phyloP scores from a whole-genome alignment of 2,797 vertebrate species.

The Spheniscus humboldti region DNA sequence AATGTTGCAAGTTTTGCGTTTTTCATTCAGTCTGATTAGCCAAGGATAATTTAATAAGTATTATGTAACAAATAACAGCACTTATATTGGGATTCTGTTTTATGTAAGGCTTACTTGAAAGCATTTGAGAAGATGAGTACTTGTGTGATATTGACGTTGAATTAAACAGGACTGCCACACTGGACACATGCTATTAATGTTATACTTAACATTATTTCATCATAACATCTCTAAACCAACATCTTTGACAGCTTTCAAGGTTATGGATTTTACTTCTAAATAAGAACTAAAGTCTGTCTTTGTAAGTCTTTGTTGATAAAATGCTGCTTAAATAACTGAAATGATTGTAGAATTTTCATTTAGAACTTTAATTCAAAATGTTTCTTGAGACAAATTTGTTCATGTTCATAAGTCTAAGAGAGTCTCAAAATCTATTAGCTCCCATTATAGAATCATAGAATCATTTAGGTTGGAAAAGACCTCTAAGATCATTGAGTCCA shows the following conservation, averaged over 20 bases:
- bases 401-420: background rate
- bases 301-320: background rate
- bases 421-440: background rate
- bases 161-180: background rate
- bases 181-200: background rate
- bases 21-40: background rate
- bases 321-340: background rate
- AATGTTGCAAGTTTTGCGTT: background rate
- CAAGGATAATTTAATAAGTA: background rate
- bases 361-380: background rate
- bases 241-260: background rate
- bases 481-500: too few species aligned
- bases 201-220: background rate
- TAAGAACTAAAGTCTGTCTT: too few species aligned
- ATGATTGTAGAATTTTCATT: background rate
- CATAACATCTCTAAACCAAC: background rate
- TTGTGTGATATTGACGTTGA: background rate
- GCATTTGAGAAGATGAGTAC: background rate
- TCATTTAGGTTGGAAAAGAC: too few species aligned
- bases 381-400: background rate
- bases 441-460: background rate
- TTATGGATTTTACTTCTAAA: background rate
- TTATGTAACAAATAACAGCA: background rate
- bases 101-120: background rate
- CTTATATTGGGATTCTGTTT: background rate